Base-by-base conservation (phyloP, 2,113 vertebrate species). In the Nesogale talazaci region DNA sequence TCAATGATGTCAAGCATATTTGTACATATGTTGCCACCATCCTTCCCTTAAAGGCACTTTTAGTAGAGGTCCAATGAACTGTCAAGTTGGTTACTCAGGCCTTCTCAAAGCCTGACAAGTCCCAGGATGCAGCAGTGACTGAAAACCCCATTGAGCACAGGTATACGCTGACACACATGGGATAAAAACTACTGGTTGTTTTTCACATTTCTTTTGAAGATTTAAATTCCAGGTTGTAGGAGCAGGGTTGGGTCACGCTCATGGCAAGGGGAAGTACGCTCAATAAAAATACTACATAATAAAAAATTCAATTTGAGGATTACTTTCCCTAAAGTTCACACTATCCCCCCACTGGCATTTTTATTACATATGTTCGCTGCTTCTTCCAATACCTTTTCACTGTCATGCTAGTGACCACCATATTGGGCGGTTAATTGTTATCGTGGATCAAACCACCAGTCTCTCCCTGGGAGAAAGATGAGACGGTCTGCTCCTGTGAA, bases 231-330 rank as follows among this genome's bases (percentile, higher is more conserved):
- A 0, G 1, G 2, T 83, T 74, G 15, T 15, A 2, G 40, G 9
- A 1, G 10, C 3, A 40, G 27, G 4, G 25, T 3, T 29, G 19
- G 4, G 23, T 2, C 2, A 77, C 10, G 42, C 7, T 1, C 3
- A 20, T 52, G 11, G 1, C 7, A 61, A 12, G 1, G 20, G 1
- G 3, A 46, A 22, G 14, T 9, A 22, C 4, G 46, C 72, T 61
- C 25, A 29, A 65, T 76, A 59, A 76, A 75, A 56, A 9, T 59
- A 81, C 25, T 40, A 78, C 79, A 25, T 38, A 78, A 83, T 52
- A 90, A 59, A 67, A 46, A 20, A 40, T 38, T 1, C 0, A 83
- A 61, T 27, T 89, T 75, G 6, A 77, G 31, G 9, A 34, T 1
- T 75, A 69, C 3, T 17, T 79, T 69, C 42, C 6, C n/a, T 38